These are phyloP conservation scores for Regulus satrapa DNA, from an alignment of 2,113 vertebrate species.

Conservation along the genomic window DNA sequence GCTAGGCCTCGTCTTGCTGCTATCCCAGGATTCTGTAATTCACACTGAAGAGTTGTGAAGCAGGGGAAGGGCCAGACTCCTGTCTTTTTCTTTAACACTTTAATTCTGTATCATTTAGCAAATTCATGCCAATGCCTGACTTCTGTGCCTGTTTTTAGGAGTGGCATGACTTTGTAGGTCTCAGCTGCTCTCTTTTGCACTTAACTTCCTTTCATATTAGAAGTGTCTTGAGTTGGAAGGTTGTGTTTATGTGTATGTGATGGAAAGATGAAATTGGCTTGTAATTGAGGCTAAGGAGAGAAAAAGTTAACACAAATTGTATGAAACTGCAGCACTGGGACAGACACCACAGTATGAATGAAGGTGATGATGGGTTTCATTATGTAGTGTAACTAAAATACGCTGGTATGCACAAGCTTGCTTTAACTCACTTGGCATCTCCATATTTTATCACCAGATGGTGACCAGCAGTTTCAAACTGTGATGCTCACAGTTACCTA, in stretches of 20 bases:
- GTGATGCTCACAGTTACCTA: not conserved
- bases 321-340: not conserved
- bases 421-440: not conserved
- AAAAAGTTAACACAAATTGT: not conserved
- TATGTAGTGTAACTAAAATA: not conserved
- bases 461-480: not conserved
- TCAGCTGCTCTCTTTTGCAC: not conserved
- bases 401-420: not conserved
- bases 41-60: not conserved
- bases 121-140: not conserved
- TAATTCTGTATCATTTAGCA: not conserved
- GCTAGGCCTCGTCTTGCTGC: not conserved
- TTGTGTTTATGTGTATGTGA: not conserved
- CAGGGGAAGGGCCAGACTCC: not conserved
- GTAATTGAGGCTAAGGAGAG: not conserved
- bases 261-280: not conserved
- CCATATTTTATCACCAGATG: not conserved
- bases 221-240: not conserved
- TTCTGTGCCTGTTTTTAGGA: not conserved
- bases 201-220: not conserved
- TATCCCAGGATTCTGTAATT: not conserved
- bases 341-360: not conserved
- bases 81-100: not conserved
- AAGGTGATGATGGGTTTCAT: not conserved
- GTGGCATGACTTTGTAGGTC: not conserved